A percentile compares a stretch with the other conserved stretches of the same genome.
Evolutionary conservation across 2,113 vertebrate genomes (phyloP).

Genomic region (Spilogale gracilis): DNA sequence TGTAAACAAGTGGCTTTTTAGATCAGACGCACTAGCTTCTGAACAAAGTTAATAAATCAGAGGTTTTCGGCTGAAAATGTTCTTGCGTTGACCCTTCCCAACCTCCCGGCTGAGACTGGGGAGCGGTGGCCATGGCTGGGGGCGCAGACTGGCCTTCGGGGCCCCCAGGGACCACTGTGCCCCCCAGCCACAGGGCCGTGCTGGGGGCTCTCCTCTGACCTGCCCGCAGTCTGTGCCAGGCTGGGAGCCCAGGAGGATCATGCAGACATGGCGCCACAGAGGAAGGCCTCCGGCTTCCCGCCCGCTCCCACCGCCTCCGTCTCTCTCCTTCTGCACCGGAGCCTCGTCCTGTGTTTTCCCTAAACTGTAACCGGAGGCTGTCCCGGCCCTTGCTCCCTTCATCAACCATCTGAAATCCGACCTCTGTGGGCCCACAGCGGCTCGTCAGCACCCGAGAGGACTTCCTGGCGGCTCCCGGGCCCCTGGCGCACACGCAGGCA

Average conservation of each 20-base stretch:
- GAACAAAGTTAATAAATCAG: slow-evolving; percentile 76
- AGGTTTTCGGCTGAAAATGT: slow-evolving; percentile 14
- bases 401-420: not conserved
- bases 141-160: rapidly evolving
- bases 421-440: rapidly evolving
- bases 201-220: rapidly evolving
- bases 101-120: not conserved
- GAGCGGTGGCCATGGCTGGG: rapidly evolving
- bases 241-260: not conserved
- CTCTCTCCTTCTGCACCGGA: not conserved
- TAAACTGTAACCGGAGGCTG: not conserved
- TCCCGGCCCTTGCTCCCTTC: not conserved
- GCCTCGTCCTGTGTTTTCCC: too few relatives aligned
- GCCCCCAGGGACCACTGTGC: rapidly evolving
- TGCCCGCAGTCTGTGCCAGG: not conserved
- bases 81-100: not conserved
- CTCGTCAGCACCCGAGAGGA: rapidly evolving
- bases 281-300: too few relatives aligned
- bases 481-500: rapidly evolving
- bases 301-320: not conserved
- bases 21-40: slow-evolving; percentile 86
- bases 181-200: rapidly evolving
- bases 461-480: too few relatives aligned
- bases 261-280: too few relatives aligned
- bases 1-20: slow-evolving; percentile 88